These are phyloP conservation scores for Watsonalla binaria DNA, from an alignment of 2,888 invertebrate species.

Conservation along the genomic window DNA sequence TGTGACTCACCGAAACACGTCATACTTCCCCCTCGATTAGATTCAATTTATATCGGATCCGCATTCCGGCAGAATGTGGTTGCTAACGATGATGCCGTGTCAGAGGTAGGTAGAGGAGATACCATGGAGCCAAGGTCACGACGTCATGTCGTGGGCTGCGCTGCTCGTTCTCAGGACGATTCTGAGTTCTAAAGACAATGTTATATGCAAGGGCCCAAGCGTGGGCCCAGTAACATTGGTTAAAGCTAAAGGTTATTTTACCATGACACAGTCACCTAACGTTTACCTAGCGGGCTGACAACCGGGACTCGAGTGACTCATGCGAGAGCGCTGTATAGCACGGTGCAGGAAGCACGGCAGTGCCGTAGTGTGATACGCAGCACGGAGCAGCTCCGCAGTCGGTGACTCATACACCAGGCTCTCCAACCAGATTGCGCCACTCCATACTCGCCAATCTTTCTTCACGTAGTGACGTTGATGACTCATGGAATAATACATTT, in stretches of 20 bases:
- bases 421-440: conserved; percentile 48
- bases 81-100: conserved; percentile 8
- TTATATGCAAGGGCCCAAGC: conserved; percentile 53
- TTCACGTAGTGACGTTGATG: conserved; percentile 55
- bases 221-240: conserved; percentile 37
- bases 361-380: conserved; percentile 25
- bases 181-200: conserved; percentile 65
- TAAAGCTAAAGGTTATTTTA: conserved; percentile 37
- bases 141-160: conserved; percentile 19
- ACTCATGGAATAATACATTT: conserved; percentile 77
- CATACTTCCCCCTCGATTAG: conserved; percentile 15
- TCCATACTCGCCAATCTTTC: conserved; percentile 47
- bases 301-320: conserved; percentile 54
- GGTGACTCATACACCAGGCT: conserved; percentile 36
- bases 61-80: conserved; percentile 15
- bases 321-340: conserved; percentile 42
- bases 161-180: conserved; percentile 22
- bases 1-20: conserved; percentile 40
- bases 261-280: conserved; percentile 58
- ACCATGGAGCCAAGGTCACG: not conserved
- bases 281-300: conserved; percentile 76
- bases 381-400: conserved; percentile 30
- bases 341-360: conserved; percentile 35
- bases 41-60: conserved; percentile 2
- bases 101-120: not conserved